Conservation (phyloP, 2,113 vertebrate species). For the Excalfactoria chinensis region DNA sequence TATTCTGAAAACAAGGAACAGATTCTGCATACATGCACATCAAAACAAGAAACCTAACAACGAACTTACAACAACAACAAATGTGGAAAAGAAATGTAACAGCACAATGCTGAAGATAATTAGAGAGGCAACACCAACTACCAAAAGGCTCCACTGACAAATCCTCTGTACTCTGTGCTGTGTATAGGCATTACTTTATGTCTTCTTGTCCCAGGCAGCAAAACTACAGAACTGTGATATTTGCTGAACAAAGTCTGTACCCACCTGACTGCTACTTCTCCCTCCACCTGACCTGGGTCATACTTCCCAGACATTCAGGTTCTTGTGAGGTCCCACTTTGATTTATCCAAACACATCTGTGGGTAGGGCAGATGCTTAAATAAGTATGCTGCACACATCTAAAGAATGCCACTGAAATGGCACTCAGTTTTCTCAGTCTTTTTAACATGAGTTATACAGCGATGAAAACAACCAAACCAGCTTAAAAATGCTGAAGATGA, state of each 20-base stretch:
- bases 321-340: background rate
- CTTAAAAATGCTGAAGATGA: background rate
- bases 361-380: background rate
- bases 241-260: background rate
- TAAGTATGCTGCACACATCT: background rate
- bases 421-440: background rate
- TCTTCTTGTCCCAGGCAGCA: background rate
- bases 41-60: background rate
- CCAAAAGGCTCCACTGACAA: background rate
- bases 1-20: background rate
- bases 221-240: background rate
- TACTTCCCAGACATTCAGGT: background rate
- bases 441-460: background rate
- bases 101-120: background rate
- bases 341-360: background rate
- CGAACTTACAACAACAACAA: background rate
- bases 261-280: background rate
- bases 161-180: background rate
- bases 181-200: background rate
- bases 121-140: background rate
- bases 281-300: background rate
- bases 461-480: conserved; percentile 7
- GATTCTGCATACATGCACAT: background rate
- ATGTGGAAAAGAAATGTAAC: background rate
- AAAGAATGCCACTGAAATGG: background rate